phyloP scores from a whole-genome alignment of 2,888 invertebrate genomes.

The Drosophila colorata region DNA sequence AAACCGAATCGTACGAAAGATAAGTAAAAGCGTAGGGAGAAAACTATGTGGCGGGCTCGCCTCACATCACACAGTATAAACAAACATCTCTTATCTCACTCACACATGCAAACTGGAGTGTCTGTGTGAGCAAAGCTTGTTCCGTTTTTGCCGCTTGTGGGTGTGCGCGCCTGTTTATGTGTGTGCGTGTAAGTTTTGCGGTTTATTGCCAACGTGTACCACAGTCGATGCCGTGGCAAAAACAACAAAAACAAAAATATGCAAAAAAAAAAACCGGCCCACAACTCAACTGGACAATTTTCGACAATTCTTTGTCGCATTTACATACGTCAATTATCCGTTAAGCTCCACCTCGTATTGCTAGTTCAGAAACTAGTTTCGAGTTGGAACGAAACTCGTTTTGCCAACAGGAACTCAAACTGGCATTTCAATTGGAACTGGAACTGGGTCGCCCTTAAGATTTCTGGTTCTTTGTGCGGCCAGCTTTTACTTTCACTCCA shows the following conservation, averaged over 20 bases:
- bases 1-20: slow-evolving; percentile 20
- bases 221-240: slow-evolving; percentile 32
- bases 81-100: slow-evolving; percentile 41
- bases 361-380: slow-evolving; percentile 19
- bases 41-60: slow-evolving; percentile 21
- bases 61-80: slow-evolving; percentile 27
- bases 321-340: slow-evolving; percentile 41
- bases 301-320: slow-evolving; percentile 46
- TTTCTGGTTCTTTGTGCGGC: slow-evolving; percentile 26
- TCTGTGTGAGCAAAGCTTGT: slow-evolving; percentile 21
- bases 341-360: not conserved
- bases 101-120: not conserved
- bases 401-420: slow-evolving; percentile 33
- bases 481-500: slow-evolving; percentile 53
- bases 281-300: slow-evolving; percentile 18
- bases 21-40: slow-evolving; percentile 41
- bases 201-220: slow-evolving; percentile 46
- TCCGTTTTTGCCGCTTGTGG: slow-evolving; percentile 31
- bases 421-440: slow-evolving; percentile 21
- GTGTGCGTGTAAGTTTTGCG: slow-evolving; percentile 21
- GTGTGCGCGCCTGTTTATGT: slow-evolving; percentile 14
- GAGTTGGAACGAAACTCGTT: slow-evolving; percentile 32
- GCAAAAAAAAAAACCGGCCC: slow-evolving; percentile 48
- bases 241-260: slow-evolving; percentile 16
- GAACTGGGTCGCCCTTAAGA: slow-evolving; percentile 39